Evolutionary conservation across 2,113 vertebrate genomes (phyloP), one percentile per base, ranked within the genome.

Genomic region (Eurystomus gularis): DNA sequence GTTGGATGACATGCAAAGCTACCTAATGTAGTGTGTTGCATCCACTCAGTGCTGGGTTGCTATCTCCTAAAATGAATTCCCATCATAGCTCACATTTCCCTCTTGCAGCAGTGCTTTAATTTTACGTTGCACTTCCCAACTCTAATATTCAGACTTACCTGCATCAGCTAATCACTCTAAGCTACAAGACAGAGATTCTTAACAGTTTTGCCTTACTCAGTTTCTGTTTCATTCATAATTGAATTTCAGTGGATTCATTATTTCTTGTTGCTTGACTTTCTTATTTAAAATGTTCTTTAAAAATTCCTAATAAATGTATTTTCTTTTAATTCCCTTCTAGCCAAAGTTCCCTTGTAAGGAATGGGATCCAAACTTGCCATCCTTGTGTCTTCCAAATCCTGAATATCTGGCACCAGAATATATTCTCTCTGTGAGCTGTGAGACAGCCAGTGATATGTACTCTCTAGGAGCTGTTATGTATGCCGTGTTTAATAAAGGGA

Each of bases 351-450:
- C 98, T 12, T 99, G 99, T 97, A 99, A 99, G 97, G 99, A 99
- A 94, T 99, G 99, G 99, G 99, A 99, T 93, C 99, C 99, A 82
- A 99, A 99, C 93, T 98, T 99, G n/a, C 99, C 99, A 20, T 98
- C 99, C 3, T 98, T 99, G 80, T 99, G 99, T 98, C 99, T 99
- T 95, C 99, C 99, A 86, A 99, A 99, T 98, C 99, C 99, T 6
- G 99, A 99, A 70, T 99, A 99, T 97, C 97, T 99, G 95, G 99
- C 99, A 69, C 99, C 99, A 16, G 99, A 99, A 91, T 99, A 99
- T 91, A 99, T 99, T 96, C 98, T 99, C 69, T 99, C 99, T 0
- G 99, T 99, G 96, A 99, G 99, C 98, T 99, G 99, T 94, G 99
- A 99, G 97, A 98, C 99, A 17, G 98, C 98, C 95, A 99, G 99